Evolutionary conservation across 2,888 invertebrate genomes (phyloP), one percentile per base, ranked within the genome.

Genomic region (Petrolisthes cinctipes): DNA sequence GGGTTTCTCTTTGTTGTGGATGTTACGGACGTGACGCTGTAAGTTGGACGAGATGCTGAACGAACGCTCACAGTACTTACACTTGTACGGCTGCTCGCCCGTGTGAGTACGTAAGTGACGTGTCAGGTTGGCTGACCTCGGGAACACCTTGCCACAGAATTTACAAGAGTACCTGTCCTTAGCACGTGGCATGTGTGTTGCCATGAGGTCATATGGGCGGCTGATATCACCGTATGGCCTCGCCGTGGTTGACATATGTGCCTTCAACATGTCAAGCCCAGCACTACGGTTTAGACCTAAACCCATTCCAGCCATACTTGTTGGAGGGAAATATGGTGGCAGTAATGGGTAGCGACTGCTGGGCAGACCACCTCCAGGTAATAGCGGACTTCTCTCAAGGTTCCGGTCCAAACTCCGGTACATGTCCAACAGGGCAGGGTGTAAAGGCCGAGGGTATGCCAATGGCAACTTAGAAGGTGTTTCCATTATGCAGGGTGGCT

Each of bases 41-140:
- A 99, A 94, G 92, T 99, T 99, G 84, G 98, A 98, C 0, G 98
- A 98, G 92, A 99, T 99, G 91, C 98, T 98, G 94, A 99, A 99
- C 17, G 97, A 97, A 3, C 99, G 95, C 93, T 99, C 98, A 93
- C 99, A 99, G 93, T 98, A 99, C 92, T 98, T 97, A 93, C 99
- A 99, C 92, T 97, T 97, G 94, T 98, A 98, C 0, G 98, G 98
- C 92, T 98, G 98, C 92, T 99, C 99, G 9, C 99, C 99, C 0
- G 99, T 99, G 93, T 99, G 99, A 0, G 99, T 99, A 71, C 99
- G 95, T 90, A 99, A 94, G 92, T 99, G 99, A 5, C 99, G 95
- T 0, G 99, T 99, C 89, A 99, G 94, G 93, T 99, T 99, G 0
- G 99, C 99, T 56, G 98, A 98, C 5, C 99, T 94, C 0, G 99